Evolutionary conservation across 2,888 invertebrate species (phyloP), one percentile per base, ranked within the genome.

Genomic region (Rhogogaster chlorosoma): DNA sequence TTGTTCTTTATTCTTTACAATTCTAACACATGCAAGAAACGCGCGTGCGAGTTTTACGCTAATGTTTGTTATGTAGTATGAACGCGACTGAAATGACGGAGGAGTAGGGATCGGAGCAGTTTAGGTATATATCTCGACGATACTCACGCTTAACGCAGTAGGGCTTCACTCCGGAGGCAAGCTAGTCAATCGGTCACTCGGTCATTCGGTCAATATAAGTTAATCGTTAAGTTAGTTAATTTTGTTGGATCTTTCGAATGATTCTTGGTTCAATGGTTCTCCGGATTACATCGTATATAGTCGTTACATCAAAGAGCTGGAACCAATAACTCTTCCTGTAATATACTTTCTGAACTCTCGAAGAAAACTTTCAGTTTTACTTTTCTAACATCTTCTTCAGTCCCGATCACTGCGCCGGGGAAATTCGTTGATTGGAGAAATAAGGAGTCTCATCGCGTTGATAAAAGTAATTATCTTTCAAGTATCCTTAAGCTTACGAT

Each of bases 101-200:
- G 80, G 61, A 38, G 80, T 36, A 61, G 80, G 57, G 61, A 49
- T 15, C n/a, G 15, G 10, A 73, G 32, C 22, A 80, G 80, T 80
- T 80, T 57, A 80, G 80, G 36, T 80, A 80, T 80, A 80, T 80
- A 57, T 80, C 80, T 57, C 80, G 38, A 80, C 80, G 80, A 61
- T 61, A 61, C 61, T 80, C 80, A 61, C 80, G 61, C 22, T 61
- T 38, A 80, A 57, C 61, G 61, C 80, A 80, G 80, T 80, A 61
- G 57, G 38, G 26, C 78, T 57, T 78, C 78, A 36, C 80, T 80
- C 57, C 61, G 80, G 38, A 38, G 32, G 61, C 80, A 29, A 61
- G 80, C 57, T 80, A 38, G 57, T 80, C 38, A 36, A 61, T 80
- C 57, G 57, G 61, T 80, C 32, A 80, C 80, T 57, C 80, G 80